Evolutionary conservation across 2,888 invertebrate genomes (phyloP), one percentile per base, ranked within the genome.

Genomic region (Abscondita cerata): DNA sequence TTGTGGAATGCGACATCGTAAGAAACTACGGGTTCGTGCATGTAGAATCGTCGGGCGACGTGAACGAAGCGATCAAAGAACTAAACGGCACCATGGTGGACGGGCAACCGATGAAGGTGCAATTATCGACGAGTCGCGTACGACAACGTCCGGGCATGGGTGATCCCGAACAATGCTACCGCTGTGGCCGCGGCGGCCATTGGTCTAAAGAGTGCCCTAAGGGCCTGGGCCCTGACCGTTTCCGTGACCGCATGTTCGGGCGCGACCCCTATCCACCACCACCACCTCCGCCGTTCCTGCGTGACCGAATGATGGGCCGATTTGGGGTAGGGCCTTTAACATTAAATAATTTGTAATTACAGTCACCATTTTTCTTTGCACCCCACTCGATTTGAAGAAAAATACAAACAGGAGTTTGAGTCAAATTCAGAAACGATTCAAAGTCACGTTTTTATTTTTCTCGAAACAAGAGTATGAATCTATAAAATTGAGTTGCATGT

Each of bases 11-110:
- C 84, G 97, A 98, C 87, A 95, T 98, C 80, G 93, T 97, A 70
- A 91, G 96, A 77, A 97, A 97, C 85, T 98, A 96, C 86, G 98
- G 97, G 72, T 98, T 98, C 86, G 96, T 98, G 83, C 96, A 96
- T 83, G 89, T 96, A 86, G 93, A 94, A 82, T 91, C 92, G 79
- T 86, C 91, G 82, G 93, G 93, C 78, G 94, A 95, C 83, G 91
- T 96, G 71, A 90, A 92, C 80, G 92, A 92, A 72, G 95, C 95
- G 66, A 93, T 95, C 80, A 92, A 92, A 85, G 95, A 94, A 78
- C 84, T 96, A 78, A 95, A 96, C 85, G 95, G 95, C 74, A 90
- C 89, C 82, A 89, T 91, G 79, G 91, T 96, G 75, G 93, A 95
- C 85, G 96, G 96, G 64, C 92, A 93, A 80, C 91, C 92, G 69